These are phyloP conservation scores for Cyrtorhinus lividipennis DNA, from an alignment of 1,140 invertebrate species.

Conservation along the genomic window DNA sequence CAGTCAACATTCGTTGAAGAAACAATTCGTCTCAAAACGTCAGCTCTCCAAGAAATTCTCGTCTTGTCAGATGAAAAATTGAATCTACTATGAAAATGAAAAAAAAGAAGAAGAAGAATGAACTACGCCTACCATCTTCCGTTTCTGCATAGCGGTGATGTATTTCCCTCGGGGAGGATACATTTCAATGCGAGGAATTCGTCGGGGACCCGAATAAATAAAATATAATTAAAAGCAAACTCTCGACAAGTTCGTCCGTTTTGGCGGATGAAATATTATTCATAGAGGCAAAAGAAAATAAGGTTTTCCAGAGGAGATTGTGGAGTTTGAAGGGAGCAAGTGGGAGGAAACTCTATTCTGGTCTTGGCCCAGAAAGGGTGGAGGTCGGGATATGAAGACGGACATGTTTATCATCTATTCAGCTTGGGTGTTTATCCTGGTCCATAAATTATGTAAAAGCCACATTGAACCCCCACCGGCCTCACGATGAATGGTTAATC, in stretches of 20 bases:
- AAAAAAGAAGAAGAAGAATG: neutral
- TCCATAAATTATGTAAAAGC: neutral
- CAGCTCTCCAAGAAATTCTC: no score
- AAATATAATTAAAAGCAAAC: neutral
- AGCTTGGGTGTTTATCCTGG: neutral
- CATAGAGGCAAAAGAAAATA: neutral
- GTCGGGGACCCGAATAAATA: neutral
- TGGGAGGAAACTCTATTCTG: neutral
- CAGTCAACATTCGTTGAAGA: no score
- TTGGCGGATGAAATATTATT: neutral
- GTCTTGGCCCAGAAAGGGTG: no score
- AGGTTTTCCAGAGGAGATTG: neutral
- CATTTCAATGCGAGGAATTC: neutral
- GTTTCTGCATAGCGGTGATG: no score
- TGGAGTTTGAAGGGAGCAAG: no score
- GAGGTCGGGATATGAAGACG: neutral
- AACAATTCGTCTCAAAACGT: no score
- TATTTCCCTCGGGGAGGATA: neutral
- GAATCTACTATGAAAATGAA: neutral
- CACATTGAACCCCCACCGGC: no score
- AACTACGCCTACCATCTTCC: no score
- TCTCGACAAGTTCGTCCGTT: neutral
- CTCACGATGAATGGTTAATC: neutral
- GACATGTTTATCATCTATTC: neutral
- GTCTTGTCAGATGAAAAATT: no score